Conservation (phyloP, 2,888 invertebrate genomes). For the Morpho achilles region DNA sequence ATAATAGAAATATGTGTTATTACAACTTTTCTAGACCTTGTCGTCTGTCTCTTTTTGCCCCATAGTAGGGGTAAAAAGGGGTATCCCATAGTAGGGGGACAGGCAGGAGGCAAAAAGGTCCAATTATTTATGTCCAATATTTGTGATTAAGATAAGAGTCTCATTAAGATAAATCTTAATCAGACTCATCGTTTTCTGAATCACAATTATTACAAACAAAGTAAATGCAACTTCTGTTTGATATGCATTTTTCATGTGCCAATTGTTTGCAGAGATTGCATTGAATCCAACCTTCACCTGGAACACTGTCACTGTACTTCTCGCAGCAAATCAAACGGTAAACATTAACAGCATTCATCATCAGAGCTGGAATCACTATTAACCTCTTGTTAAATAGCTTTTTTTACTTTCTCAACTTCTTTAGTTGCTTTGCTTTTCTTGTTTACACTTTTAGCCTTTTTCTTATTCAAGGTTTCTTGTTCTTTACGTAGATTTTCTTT, state of each 20-base stretch:
- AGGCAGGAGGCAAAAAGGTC: constrained; percentile 10
- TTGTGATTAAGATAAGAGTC: neutral
- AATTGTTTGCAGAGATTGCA: constrained; percentile 13
- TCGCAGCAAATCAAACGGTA: constrained; percentile 13
- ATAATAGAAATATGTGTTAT: constrained; percentile 13
- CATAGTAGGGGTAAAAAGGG: constrained; percentile 14
- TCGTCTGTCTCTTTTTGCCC: constrained; percentile 9
- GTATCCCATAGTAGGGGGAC: constrained; percentile 11
- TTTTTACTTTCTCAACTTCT: constrained; percentile 7
- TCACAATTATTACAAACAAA: constrained; percentile 7
- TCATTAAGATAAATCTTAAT: too few relatives aligned
- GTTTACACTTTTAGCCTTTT: constrained; percentile 4
- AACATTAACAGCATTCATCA: constrained; percentile 7
- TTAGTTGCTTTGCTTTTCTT: constrained; percentile 10
- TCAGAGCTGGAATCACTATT: constrained; percentile 10
- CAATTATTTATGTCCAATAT: constrained; percentile 4
- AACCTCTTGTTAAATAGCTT: constrained; percentile 5
- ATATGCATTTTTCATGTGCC: constrained; percentile 15
- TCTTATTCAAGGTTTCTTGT: constrained; percentile 7
- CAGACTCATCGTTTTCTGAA: neutral
- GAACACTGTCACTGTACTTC: constrained; percentile 5
- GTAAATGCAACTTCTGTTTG: constrained; percentile 11
- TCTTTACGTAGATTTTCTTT: constrained; percentile 8
- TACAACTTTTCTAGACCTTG: constrained; percentile 8
- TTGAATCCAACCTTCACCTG: constrained; percentile 15